These are phyloP conservation scores for Pipistrellus kuhlii DNA, from an alignment of 2,797 vertebrate species.

Conservation along the genomic window DNA sequence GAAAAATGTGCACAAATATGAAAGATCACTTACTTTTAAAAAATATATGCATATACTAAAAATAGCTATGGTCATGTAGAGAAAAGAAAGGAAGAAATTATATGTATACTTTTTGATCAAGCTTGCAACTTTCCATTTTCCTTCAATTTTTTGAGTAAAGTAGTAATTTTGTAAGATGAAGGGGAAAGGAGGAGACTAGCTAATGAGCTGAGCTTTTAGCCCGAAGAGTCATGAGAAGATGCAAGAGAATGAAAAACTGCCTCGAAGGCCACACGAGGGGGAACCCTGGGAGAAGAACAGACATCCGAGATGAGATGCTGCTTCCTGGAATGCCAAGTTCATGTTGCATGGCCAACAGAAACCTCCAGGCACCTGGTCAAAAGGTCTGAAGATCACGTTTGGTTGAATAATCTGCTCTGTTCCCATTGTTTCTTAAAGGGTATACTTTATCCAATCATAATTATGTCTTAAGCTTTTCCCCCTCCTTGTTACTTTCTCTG, in stretches of 20 bases:
- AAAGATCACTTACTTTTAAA: slow-evolving; percentile 53
- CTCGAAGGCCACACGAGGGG: not conserved
- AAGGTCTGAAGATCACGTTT: slow-evolving; percentile 5
- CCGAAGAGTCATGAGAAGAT: not conserved
- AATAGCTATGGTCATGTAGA: slow-evolving; percentile 12
- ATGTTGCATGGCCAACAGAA: not conserved
- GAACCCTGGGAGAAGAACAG: not conserved
- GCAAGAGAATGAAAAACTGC: not conserved
- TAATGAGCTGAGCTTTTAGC: not conserved
- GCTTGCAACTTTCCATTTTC: not conserved
- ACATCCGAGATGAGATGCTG: not conserved
- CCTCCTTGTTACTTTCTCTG: not conserved
- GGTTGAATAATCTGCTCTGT: not conserved
- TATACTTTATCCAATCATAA: not conserved
- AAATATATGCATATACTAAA: not conserved
- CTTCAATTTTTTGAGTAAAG: not conserved
- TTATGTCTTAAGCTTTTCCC: not conserved
- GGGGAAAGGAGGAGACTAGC: not conserved
- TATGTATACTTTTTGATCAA: not conserved
- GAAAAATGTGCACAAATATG: slow-evolving; percentile 40
- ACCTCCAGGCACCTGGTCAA: not conserved
- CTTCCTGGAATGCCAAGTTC: not conserved
- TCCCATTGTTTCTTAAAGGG: not conserved
- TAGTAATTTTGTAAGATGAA: slow-evolving; percentile 47
- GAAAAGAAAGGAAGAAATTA: slow-evolving; percentile 47